phyloP scores from a whole-genome alignment of 1,140 invertebrate species.

The Galendromus occidentalis region DNA sequence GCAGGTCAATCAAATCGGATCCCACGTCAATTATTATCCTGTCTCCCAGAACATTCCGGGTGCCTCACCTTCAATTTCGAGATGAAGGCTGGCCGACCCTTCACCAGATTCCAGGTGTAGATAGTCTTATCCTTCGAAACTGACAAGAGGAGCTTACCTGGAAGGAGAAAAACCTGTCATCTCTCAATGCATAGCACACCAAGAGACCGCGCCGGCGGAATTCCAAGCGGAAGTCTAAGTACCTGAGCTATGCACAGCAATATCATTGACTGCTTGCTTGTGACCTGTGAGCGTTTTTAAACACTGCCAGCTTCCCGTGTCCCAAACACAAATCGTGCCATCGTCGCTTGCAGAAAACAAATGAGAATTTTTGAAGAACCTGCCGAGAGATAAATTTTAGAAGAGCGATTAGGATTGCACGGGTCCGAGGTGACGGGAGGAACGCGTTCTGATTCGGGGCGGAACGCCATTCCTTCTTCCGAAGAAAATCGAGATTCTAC shows the following conservation, averaged over 20 bases:
- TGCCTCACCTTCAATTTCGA: conserved; percentile 46
- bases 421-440: not conserved
- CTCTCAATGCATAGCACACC: too few species aligned
- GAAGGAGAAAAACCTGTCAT: not conserved
- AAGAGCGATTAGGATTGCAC: too few species aligned
- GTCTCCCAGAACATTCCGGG: too few species aligned
- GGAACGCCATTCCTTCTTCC: too few species aligned
- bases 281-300: conserved; percentile 29
- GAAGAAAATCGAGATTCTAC: conserved; percentile 5
- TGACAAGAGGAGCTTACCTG: conserved; percentile 62
- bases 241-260: conserved; percentile 50
- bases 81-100: conserved; percentile 64
- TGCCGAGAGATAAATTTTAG: too few species aligned
- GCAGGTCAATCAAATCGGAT: not conserved
- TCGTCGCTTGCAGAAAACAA: conserved; percentile 62
- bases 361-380: conserved; percentile 38
- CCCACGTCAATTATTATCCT: too few species aligned
- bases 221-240: not conserved
- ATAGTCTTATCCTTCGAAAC: conserved; percentile 61
- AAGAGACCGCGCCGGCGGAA: too few species aligned
- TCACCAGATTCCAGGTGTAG: conserved; percentile 79
- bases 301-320: conserved; percentile 57
- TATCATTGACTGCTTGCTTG: conserved; percentile 25
- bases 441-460: not conserved
- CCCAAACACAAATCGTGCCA: conserved; percentile 55